Conservation (phyloP, 2,888 invertebrate genomes). For the Phortica okadai region DNA sequence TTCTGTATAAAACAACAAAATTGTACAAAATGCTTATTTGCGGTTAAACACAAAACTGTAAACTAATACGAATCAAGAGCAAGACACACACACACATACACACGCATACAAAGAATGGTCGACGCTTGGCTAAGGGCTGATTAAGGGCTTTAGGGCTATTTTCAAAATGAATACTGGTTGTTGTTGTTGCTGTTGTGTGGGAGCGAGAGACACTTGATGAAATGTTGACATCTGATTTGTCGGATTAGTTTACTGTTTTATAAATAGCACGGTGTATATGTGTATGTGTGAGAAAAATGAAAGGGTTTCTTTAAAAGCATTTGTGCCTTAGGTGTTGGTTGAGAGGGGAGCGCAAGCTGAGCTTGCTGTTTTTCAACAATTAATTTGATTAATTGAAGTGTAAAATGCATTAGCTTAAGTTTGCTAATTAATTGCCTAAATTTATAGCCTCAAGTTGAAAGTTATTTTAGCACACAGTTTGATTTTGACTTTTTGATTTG, state of each 20-base stretch:
- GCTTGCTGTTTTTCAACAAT: slow-evolving; percentile 12
- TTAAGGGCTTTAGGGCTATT: too few relatives aligned
- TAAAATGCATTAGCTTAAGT: slow-evolving; percentile 47
- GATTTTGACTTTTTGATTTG: neutral
- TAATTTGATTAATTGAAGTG: slow-evolving; percentile 57
- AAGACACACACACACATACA: neutral
- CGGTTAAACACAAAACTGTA: slow-evolving; percentile 66
- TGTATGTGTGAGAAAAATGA: neutral
- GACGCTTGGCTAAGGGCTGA: neutral
- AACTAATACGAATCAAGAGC: slow-evolving; percentile 50
- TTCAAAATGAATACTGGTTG: too few relatives aligned
- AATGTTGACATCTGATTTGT: slow-evolving; percentile 53
- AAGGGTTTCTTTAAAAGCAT: neutral
- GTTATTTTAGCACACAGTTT: neutral
- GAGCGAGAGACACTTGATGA: slow-evolving; percentile 23
- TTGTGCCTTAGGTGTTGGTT: too few relatives aligned
- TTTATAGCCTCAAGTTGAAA: slow-evolving; percentile 13
- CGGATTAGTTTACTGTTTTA: slow-evolving; percentile 39
- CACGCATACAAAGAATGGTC: neutral
- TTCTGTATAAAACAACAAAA: slow-evolving; percentile 49
- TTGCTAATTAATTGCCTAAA: slow-evolving; percentile 36
- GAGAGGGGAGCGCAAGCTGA: slow-evolving; percentile 43
- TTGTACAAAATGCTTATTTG: slow-evolving; percentile 65
- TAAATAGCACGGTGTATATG: neutral
- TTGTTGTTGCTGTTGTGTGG: slow-evolving; percentile 12